phyloP scores from a whole-genome alignment of 2,888 invertebrate species.

The Nysson spinosus region DNA sequence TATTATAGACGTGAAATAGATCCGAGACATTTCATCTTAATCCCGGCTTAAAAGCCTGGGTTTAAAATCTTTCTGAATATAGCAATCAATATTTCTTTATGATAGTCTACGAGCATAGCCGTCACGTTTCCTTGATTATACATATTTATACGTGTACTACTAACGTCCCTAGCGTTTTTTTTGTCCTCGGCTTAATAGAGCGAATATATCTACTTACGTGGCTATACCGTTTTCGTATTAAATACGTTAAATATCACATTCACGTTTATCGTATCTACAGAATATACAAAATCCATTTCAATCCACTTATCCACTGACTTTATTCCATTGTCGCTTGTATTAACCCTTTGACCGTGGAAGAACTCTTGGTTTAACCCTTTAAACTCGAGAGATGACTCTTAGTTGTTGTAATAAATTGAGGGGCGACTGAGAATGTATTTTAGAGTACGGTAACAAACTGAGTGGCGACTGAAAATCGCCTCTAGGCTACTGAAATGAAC shows the following conservation, averaged over 20 bases:
- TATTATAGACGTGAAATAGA: not conserved
- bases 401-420: too few species aligned
- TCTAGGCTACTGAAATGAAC: too few species aligned
- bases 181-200: constrained; percentile 37
- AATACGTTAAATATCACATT: constrained; percentile 75
- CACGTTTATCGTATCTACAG: constrained; percentile 75
- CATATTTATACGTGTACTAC: constrained; percentile 43
- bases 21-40: not conserved
- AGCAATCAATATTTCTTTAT: constrained; percentile 18
- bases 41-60: not conserved
- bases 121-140: constrained; percentile 39
- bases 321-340: too few species aligned
- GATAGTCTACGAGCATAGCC: constrained; percentile 12
- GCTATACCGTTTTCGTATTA: constrained; percentile 67
- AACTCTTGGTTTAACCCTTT: too few species aligned
- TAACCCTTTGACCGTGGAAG: too few species aligned
- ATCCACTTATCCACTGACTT: constrained; percentile 20
- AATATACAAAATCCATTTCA: constrained; percentile 67
- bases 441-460: too few species aligned
- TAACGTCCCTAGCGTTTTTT: constrained; percentile 31
- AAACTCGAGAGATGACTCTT: too few species aligned
- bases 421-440: too few species aligned
- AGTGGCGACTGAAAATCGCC: too few species aligned
- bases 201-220: constrained; percentile 45
- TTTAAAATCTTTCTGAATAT: constrained; percentile 10